A percentile compares a stretch with the other conserved stretches of the same genome.
Evolutionary conservation across 2,888 invertebrate species (phyloP).

Genomic region (Apotomis turbidana): DNA sequence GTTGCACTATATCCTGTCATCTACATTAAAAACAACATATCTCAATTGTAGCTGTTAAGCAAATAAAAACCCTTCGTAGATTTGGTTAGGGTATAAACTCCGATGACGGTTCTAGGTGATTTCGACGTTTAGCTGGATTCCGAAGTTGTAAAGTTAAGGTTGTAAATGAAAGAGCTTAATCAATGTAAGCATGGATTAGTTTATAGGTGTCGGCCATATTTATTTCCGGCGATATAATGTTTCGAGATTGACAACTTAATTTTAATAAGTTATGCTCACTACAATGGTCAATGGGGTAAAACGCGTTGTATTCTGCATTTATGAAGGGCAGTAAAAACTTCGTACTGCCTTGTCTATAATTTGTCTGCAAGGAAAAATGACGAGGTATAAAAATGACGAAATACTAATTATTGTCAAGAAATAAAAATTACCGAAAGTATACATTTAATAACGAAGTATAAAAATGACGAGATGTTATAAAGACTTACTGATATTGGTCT

Average conservation of each 20-base stretch:
- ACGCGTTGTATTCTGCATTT: background rate
- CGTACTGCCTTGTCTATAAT: no score
- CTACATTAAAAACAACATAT: background rate
- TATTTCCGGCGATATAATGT: constrained; percentile 18
- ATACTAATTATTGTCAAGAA: no score
- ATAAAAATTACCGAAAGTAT: no score
- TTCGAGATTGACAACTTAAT: background rate
- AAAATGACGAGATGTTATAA: no score
- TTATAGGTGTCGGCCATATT: constrained; percentile 1
- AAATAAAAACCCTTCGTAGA: background rate
- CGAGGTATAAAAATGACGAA: no score
- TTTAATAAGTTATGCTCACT: background rate
- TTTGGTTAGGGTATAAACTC: background rate
- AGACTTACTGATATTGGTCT: no score
- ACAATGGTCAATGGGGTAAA: background rate
- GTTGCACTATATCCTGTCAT: background rate
- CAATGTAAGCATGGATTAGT: constrained; percentile 14
- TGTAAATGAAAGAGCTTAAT: constrained; percentile 2
- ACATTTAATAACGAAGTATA: no score
- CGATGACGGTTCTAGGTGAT: background rate
- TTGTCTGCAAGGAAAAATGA: no score
- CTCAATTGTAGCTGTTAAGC: background rate
- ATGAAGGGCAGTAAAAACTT: no score
- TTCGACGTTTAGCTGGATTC: background rate
- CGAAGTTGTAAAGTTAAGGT: constrained; percentile 12